Evolutionary conservation across 2,888 invertebrate genomes (phyloP).

Genomic region (Gnatocerus cornutus): DNA sequence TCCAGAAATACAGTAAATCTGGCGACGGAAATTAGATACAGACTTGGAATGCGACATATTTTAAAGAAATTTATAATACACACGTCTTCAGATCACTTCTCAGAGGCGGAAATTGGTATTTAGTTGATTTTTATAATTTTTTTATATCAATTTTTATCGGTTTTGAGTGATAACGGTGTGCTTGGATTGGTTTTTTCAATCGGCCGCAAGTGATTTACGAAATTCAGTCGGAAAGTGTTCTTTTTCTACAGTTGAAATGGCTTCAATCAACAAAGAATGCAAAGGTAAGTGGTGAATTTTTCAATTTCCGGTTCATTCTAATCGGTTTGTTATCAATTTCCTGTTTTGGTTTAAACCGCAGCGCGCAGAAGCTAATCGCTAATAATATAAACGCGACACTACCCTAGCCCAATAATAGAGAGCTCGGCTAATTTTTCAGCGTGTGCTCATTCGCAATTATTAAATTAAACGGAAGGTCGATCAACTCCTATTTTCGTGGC

Average conservation of each 20-base stretch:
- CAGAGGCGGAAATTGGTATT: conserved; percentile 70
- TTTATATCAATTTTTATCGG: conserved; percentile 36
- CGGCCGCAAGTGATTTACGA: conserved; percentile 43
- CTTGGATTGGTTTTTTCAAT: conserved; percentile 50
- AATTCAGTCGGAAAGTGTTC: conserved; percentile 55
- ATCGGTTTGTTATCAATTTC: neutral
- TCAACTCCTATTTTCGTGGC: conserved; percentile 6
- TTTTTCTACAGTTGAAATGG: conserved; percentile 53
- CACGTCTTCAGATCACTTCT: conserved; percentile 86
- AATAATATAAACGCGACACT: neutral
- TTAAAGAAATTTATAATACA: conserved; percentile 83
- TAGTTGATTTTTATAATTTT: conserved; percentile 49
- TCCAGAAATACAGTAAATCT: conserved; percentile 69
- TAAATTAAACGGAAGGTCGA: conserved; percentile 14
- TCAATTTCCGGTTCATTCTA: no score
- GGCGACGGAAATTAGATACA: conserved; percentile 76
- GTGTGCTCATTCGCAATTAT: neutral
- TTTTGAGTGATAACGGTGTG: conserved; percentile 48
- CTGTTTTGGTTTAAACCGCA: neutral
- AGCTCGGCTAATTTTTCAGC: neutral
- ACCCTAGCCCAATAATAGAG: conserved; percentile 3
- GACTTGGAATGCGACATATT: conserved; percentile 86
- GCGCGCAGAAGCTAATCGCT: neutral
- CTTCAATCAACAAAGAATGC: conserved; percentile 55
- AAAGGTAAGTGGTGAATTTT: conserved; percentile 54